These are phyloP conservation scores for Corythornis vintsioides DNA, from an alignment of 2,113 vertebrate species.

Conservation along the genomic window DNA sequence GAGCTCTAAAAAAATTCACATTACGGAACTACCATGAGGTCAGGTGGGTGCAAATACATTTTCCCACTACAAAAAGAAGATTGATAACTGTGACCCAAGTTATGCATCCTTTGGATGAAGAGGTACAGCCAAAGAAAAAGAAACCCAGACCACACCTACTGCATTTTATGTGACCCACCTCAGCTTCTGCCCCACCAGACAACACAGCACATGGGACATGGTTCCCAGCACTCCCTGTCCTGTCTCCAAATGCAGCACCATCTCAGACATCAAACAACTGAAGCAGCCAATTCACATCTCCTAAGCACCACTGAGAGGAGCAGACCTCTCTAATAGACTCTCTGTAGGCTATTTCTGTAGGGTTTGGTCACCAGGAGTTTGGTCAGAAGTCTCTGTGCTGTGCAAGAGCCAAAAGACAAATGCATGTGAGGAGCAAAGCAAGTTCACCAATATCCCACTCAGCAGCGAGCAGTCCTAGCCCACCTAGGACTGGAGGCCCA, in stretches of 20 bases:
- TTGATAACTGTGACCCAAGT: fast-evolving
- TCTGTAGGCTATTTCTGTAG: background rate
- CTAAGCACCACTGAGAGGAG: background rate
- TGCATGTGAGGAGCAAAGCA: background rate
- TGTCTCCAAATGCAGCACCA: background rate
- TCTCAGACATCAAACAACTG: background rate
- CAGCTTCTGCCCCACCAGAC: background rate
- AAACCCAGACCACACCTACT: background rate
- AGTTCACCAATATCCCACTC: background rate
- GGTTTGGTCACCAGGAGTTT: background rate
- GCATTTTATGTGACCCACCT: background rate
- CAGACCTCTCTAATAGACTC: background rate
- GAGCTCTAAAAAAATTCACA: fast-evolving
- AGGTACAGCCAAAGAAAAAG: background rate
- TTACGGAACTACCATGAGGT: fast-evolving
- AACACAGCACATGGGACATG: background rate
- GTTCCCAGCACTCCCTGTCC: background rate
- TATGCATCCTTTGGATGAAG: background rate
- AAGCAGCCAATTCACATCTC: background rate
- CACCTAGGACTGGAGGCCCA: background rate
- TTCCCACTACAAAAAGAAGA: background rate
- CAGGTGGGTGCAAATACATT: background rate
- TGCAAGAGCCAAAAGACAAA: background rate
- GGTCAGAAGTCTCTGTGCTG: background rate
- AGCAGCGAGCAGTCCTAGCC: background rate